Evolutionary conservation across 2,888 invertebrate genomes (phyloP).

Genomic region (Diabrotica balteata): DNA sequence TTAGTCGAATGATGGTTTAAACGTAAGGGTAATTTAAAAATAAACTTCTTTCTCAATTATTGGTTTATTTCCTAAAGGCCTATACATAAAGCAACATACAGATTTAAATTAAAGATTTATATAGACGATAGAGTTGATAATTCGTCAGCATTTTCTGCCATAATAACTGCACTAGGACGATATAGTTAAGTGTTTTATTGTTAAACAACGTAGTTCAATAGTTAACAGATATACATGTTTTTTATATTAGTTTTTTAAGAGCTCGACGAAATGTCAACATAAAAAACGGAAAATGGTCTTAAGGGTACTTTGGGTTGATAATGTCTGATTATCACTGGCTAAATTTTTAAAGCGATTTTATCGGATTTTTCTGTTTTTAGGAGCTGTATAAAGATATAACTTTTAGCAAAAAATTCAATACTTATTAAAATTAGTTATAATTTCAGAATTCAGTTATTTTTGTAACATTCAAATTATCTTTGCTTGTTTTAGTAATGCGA

Average conservation of each 20-base stretch:
- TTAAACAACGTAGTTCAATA: slow-evolving; percentile 49
- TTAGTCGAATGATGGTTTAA: no score
- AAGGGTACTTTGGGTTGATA: slow-evolving; percentile 41
- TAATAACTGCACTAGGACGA: slow-evolving; percentile 45
- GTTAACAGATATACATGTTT: slow-evolving; percentile 44
- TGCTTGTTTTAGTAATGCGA: no score
- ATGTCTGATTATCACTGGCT: slow-evolving; percentile 32
- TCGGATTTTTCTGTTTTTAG: no score
- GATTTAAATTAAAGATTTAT: neutral
- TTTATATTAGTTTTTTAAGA: slow-evolving; percentile 40
- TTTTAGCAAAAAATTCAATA: no score
- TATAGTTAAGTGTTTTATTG: slow-evolving; percentile 51
- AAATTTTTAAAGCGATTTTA: no score
- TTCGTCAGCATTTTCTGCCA: slow-evolving; percentile 45
- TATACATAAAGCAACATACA: no score
- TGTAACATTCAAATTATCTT: no score
- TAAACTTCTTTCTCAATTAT: neutral
- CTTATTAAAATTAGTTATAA: no score
- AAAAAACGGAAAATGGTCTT: slow-evolving; percentile 31
- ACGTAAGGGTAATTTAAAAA: no score
- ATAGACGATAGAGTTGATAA: slow-evolving; percentile 39
- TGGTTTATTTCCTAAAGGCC: slow-evolving; percentile 10
- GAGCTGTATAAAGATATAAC: no score
- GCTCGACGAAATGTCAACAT: slow-evolving; percentile 39
- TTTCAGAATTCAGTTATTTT: no score